phyloP scores from a whole-genome alignment of 1,140 invertebrate genomes.

The Trialeurodes vaporariorum region DNA sequence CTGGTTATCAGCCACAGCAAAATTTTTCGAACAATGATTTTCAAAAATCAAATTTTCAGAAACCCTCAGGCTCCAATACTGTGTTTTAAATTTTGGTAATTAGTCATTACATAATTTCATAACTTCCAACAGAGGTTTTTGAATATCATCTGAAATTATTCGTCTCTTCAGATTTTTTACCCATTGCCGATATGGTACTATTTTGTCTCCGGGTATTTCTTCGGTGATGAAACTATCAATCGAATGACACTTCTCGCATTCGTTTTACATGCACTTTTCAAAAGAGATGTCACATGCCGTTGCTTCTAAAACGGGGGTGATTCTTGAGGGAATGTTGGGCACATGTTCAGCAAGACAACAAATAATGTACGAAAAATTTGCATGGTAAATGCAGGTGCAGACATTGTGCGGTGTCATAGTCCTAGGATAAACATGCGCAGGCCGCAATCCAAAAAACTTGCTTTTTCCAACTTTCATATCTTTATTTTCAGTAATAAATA shows the following conservation, averaged over 20 bases:
- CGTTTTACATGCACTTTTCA: not conserved
- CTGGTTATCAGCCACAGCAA: no score
- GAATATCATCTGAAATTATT: not conserved
- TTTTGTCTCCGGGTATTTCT: not conserved
- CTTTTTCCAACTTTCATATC: not conserved
- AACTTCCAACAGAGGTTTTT: not conserved
- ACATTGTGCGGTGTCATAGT: not conserved
- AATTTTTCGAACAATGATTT: no score
- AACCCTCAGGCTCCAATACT: no score
- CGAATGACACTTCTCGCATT: not conserved
- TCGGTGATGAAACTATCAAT: not conserved
- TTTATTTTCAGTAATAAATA: not conserved
- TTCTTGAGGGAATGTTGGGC: not conserved
- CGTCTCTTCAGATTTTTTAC: not conserved
- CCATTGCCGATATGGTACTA: not conserved
- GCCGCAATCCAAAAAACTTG: not conserved
- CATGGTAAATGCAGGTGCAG: not conserved
- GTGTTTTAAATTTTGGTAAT: no score
- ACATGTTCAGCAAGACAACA: not conserved
- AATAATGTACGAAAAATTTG: not conserved
- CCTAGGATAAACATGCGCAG: not conserved
- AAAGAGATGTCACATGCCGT: not conserved
- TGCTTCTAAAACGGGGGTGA: not conserved
- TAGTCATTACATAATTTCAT: no score
- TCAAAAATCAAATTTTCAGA: no score